Base-by-base conservation (phyloP, 2,113 vertebrate species). In the Caranx melampygus region DNA sequence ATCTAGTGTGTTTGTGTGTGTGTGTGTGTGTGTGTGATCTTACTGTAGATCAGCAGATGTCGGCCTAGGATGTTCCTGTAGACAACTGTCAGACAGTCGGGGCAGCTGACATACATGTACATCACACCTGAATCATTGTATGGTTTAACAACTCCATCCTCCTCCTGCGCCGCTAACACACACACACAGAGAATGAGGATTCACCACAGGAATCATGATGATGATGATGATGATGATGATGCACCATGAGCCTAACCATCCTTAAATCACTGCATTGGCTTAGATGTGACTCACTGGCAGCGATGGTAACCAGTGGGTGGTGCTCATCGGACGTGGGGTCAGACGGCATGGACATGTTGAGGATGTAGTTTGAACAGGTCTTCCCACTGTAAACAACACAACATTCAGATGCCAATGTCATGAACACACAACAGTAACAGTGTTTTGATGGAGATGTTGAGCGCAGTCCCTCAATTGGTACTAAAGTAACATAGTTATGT, bases 11-110 rank as follows among this genome's bases (percentile, higher is more conserved):
- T 10, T 58, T 62, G 13, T 11, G 12, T 37, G 42, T 40, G 20
- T 61, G 54, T 74, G 45, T 45, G 57, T 49, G 21, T 64, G 42
- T 44, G 42, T 78, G 68, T 83, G 52, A 7, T 2, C 21, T 78
- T 69, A 81, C 78, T 64, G 78, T 78, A 81, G 57, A 0, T n/a
- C 10, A 85, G 4, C 68, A 78, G 57, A 35, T 1, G 45, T 0
- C 0, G 1, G 2, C 49, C 33, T 0, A 0, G 0, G 1, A 0
- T 0, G 11, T 3, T 6, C 4, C 0, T 81, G 74, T 64, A 81
- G n/a, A 33, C 0, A 26, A 72, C 7, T 2, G 4, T 0, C 63
- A 81, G 5, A 54, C 68, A 59, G 33, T 81, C 49, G 0, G 47
- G 2, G 20, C 73, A 58, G 68, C 10, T 69, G 73, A 59, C 21